Conservation (phyloP, 1,140 invertebrate genomes). For the Eurytemora carolleeae region DNA sequence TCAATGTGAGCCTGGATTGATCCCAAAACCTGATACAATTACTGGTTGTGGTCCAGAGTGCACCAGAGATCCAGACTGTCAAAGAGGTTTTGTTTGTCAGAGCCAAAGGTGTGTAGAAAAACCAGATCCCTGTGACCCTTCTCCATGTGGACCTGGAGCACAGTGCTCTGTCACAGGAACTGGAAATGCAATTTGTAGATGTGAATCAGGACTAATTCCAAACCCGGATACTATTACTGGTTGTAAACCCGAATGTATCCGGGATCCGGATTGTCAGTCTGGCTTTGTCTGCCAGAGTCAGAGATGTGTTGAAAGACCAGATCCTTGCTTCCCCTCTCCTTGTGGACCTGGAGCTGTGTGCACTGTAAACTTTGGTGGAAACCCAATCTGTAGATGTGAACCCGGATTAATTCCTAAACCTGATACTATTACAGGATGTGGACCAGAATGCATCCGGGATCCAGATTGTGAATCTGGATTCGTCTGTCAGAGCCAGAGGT, state of each 20-base stretch:
- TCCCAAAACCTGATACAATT: slow-evolving; percentile 21
- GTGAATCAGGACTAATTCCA: slow-evolving; percentile 23
- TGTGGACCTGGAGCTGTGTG: slow-evolving; percentile 52
- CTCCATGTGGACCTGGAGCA: slow-evolving; percentile 52
- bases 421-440: slow-evolving; percentile 28
- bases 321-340: slow-evolving; percentile 46
- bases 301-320: slow-evolving; percentile 35
- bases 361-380: slow-evolving; percentile 41
- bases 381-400: slow-evolving; percentile 46
- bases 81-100: not conserved
- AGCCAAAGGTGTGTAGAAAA: not conserved
- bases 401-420: slow-evolving; percentile 24
- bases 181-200: slow-evolving; percentile 53
- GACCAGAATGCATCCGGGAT: slow-evolving; percentile 50
- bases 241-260: slow-evolving; percentile 48
- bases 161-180: slow-evolving; percentile 36
- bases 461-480: slow-evolving; percentile 38
- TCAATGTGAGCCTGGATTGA: slow-evolving; percentile 3
- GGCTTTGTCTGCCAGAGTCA: slow-evolving; percentile 50
- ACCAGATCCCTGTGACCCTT: slow-evolving; percentile 41
- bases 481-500: slow-evolving; percentile 38
- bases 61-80: slow-evolving; percentile 38
- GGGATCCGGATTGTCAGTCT: slow-evolving; percentile 44
- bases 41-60: slow-evolving; percentile 46
- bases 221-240: slow-evolving; percentile 23